A percentile compares a stretch with the other conserved stretches of the same genome.
Conservation (phyloP, 92 coral and sea anemone species). For the Actinernus sp. region DNA sequence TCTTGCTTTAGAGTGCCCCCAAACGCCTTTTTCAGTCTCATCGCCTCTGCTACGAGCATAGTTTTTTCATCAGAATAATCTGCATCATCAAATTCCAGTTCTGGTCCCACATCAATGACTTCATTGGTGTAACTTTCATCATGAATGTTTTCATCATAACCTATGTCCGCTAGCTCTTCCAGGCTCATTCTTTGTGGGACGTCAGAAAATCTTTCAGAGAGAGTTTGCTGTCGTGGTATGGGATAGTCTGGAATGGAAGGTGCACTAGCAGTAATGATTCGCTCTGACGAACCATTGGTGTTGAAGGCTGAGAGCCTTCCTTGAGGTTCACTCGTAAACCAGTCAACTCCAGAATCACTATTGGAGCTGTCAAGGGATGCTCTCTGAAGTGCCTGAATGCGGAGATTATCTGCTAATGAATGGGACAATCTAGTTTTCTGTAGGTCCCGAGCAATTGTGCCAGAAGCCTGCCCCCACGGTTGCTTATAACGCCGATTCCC, state of each 20-base stretch:
- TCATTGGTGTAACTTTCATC: constrained; percentile 9
- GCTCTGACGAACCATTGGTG: neutral
- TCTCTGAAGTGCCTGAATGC: constrained; percentile 45
- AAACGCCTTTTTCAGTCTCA: constrained; percentile 63
- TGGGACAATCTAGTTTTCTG: too few relatives aligned
- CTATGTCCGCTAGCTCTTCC: constrained; percentile 19
- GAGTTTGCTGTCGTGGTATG: constrained; percentile 6
- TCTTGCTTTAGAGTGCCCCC: constrained; percentile 14
- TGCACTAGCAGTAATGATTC: too few relatives aligned
- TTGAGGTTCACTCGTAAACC: constrained; percentile 21
- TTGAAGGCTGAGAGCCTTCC: constrained; percentile 30
- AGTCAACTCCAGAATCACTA: constrained; percentile 53
- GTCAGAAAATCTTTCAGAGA: constrained; percentile 56
- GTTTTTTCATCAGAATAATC: constrained; percentile 78
- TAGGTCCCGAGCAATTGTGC: too few relatives aligned
- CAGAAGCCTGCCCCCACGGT: too few relatives aligned
- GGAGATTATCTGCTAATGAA: constrained; percentile 30
- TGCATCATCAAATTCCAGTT: constrained; percentile 71
- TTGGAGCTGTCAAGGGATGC: constrained; percentile 46
- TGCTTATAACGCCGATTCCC: too few relatives aligned
- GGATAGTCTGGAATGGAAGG: too few relatives aligned
- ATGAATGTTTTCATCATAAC: constrained; percentile 5
- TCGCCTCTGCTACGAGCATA: constrained; percentile 69
- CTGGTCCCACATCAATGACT: constrained; percentile 40
- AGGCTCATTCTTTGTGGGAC: constrained; percentile 17